These are phyloP conservation scores for Poeciliopsis occidentalis DNA, from an alignment of 2,113 vertebrate genomes.

Conservation along the genomic window DNA sequence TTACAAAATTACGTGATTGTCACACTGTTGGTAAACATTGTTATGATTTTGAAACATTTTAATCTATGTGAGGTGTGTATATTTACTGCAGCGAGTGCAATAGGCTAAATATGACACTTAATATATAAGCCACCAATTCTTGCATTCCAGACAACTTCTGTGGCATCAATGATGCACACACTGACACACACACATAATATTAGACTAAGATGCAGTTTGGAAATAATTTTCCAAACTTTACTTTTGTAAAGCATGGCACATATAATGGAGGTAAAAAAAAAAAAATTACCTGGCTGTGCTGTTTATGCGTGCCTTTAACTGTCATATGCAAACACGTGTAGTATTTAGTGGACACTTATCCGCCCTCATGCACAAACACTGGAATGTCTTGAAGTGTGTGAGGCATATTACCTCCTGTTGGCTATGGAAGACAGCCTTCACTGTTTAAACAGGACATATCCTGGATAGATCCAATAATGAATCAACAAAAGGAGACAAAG, in stretches of 20 bases:
- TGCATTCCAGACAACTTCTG: too few species aligned
- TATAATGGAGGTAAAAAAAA: not conserved
- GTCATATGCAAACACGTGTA: slow-evolving; percentile 42
- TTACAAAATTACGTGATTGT: not conserved
- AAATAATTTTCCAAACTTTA: too few species aligned
- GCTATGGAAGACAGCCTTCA: not conserved
- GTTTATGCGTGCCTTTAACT: not conserved
- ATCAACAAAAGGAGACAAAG: slow-evolving; percentile 29
- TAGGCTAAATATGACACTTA: not conserved
- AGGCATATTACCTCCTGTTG: slow-evolving; percentile 10
- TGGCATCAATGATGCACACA: too few species aligned
- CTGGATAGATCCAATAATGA: slow-evolving; percentile 42
- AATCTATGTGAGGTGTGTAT: not conserved
- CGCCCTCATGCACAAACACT: slow-evolving; percentile 44
- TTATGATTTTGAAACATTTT: not conserved
- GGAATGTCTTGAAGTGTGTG: slow-evolving; percentile 32
- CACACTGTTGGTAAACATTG: not conserved
- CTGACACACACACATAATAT: too few species aligned
- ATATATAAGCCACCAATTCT: too few species aligned
- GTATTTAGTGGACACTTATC: slow-evolving; percentile 18
- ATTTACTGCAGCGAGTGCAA: not conserved
- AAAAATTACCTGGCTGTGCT: not conserved
- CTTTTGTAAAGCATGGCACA: not conserved
- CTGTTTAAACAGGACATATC: slow-evolving; percentile 66
- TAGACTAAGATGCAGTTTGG: too few species aligned